These are phyloP conservation scores for Syngnathus scovelli DNA, from an alignment of 2,113 vertebrate genomes.

Conservation along the genomic window DNA sequence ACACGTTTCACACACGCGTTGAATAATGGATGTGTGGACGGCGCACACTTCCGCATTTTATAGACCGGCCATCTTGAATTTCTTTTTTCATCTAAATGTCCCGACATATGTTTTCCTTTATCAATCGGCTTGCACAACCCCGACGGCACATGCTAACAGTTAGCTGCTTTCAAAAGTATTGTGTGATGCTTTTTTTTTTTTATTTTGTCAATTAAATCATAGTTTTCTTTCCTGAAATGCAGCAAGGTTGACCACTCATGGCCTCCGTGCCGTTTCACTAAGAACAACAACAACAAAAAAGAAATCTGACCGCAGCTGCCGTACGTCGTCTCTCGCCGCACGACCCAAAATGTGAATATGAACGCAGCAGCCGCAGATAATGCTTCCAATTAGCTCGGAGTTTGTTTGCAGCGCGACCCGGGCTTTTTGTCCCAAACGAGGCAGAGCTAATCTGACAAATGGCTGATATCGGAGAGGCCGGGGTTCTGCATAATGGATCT, in stretches of 20 bases:
- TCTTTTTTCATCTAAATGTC: too few relatives aligned
- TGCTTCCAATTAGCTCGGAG: conserved; percentile 30
- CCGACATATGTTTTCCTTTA: neutral
- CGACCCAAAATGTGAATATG: neutral
- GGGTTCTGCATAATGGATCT: conserved; percentile 61
- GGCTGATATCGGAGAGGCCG: conserved; percentile 45
- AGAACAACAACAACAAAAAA: too few relatives aligned
- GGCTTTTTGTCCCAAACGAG: conserved; percentile 43
- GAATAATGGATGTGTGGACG: neutral
- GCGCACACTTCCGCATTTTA: neutral
- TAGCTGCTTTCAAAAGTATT: neutral
- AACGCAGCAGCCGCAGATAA: conserved; percentile 2
- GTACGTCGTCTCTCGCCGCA: conserved; percentile 11
- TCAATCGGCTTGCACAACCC: too few relatives aligned
- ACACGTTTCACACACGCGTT: neutral
- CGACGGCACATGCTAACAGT: too few relatives aligned
- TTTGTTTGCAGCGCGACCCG: conserved; percentile 11
- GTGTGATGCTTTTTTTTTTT: neutral
- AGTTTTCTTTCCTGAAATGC: too few relatives aligned
- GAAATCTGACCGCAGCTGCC: conserved; percentile 12
- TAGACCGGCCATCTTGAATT: neutral
- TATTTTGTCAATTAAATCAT: too few relatives aligned
- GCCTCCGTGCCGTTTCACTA: neutral
- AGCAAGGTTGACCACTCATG: neutral
- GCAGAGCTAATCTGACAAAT: conserved; percentile 67